Evolutionary conservation across 2,113 vertebrate species (phyloP).

Genomic region (Campylomormyrus tamandua): DNA sequence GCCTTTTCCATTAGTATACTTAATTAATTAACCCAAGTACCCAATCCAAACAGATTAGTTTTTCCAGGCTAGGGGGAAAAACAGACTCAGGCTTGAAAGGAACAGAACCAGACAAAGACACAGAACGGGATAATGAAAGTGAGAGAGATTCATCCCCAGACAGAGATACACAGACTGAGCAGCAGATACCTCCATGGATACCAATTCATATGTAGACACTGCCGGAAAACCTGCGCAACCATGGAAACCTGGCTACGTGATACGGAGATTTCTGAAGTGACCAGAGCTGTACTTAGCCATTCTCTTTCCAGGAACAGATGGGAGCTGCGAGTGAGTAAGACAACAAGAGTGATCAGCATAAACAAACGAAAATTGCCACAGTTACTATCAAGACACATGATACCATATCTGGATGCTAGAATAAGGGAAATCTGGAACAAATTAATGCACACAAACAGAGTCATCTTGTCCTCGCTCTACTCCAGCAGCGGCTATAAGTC

Average conservation of each 20-base stretch:
- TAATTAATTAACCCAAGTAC: neutral
- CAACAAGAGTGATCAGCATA: neutral
- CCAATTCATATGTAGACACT: neutral
- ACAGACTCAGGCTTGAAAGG: neutral
- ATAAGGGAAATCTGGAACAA: neutral
- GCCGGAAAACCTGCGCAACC: neutral
- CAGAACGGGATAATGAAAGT: neutral
- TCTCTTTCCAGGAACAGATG: neutral
- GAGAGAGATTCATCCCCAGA: neutral
- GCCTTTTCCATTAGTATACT: neutral
- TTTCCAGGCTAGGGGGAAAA: neutral
- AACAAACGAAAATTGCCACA: neutral
- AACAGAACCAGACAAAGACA: neutral
- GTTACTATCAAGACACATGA: neutral
- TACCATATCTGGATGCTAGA: neutral
- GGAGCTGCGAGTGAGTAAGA: neutral
- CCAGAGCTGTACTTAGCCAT: neutral
- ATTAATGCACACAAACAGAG: neutral
- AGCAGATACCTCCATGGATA: neutral
- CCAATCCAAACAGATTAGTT: neutral
- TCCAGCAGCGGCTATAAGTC: neutral
- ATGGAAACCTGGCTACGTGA: neutral
- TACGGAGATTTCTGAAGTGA: neutral
- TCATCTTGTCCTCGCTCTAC: neutral
- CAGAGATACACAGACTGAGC: neutral